These are phyloP conservation scores for Dasysyrphus tricinctus DNA, from an alignment of 2,888 invertebrate species.

Conservation along the genomic window DNA sequence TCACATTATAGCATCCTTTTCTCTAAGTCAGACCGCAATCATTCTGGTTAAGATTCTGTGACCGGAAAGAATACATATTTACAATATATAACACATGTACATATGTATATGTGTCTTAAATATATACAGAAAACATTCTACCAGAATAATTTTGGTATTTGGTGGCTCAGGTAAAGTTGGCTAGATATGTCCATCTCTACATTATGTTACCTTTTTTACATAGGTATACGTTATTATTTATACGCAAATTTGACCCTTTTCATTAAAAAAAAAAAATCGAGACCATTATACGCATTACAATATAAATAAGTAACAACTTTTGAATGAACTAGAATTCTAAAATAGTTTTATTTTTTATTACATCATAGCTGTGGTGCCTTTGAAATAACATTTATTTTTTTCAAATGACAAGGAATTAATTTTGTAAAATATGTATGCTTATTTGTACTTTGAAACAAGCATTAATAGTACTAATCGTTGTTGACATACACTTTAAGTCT, in stretches of 20 bases:
- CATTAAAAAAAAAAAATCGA: slow-evolving; percentile 1
- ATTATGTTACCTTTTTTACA: neutral
- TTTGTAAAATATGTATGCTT: slow-evolving; percentile 4
- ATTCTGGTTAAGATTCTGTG: slow-evolving; percentile 6
- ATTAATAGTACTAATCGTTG: slow-evolving; percentile 27
- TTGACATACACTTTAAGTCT: slow-evolving; percentile 3
- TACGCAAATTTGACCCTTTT: slow-evolving; percentile 14
- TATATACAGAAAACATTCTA: neutral
- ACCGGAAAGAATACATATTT: neutral
- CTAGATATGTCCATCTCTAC: neutral
- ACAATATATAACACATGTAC: too few relatives aligned
- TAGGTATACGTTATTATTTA: slow-evolving; percentile 12
- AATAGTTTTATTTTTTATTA: neutral
- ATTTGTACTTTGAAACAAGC: slow-evolving; percentile 31
- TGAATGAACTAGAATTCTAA: slow-evolving; percentile 17
- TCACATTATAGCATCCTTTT: slow-evolving; percentile 7
- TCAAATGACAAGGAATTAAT: neutral
- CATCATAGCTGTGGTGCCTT: neutral
- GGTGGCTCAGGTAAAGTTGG: neutral
- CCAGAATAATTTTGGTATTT: slow-evolving; percentile 26
- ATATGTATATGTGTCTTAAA: too few relatives aligned
- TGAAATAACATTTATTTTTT: slow-evolving; percentile 4
- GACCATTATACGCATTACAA: neutral
- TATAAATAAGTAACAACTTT: slow-evolving; percentile 20
- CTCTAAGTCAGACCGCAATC: slow-evolving; percentile 14